Conservation (phyloP, 1,140 invertebrate species). For the Drosophila carrolli region DNA sequence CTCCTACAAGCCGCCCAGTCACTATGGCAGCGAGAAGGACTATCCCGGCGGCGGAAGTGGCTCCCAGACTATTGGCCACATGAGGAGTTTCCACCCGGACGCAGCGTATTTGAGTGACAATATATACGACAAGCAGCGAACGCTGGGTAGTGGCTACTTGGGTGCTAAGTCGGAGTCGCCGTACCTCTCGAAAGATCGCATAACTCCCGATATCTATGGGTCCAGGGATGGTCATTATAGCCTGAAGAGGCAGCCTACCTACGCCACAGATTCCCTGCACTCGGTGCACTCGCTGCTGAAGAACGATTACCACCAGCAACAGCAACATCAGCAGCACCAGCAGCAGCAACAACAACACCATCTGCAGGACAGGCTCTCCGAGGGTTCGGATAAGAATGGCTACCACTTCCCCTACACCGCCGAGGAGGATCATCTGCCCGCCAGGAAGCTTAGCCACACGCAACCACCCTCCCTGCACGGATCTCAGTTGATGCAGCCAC, state of each 20-base stretch:
- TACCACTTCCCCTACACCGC: constrained; percentile 91
- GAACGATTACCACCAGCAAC: constrained; percentile 87
- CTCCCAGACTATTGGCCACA: constrained; percentile 78
- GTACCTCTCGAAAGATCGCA: constrained; percentile 83
- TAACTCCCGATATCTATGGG: constrained; percentile 79
- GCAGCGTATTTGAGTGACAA: constrained; percentile 78
- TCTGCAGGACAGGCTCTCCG: constrained; percentile 87
- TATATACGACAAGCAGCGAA: constrained; percentile 82
- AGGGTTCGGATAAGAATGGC: constrained; percentile 91
- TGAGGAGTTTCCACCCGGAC: constrained; percentile 79
- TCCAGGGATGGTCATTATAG: constrained; percentile 80
- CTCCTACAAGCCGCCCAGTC: constrained; percentile 80
- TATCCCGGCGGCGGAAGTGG: constrained; percentile 67
- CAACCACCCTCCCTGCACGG: constrained; percentile 71
- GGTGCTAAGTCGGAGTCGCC: constrained; percentile 76
- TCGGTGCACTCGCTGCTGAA: constrained; percentile 86
- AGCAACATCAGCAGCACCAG: constrained; percentile 87
- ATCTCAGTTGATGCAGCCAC: constrained; percentile 75
- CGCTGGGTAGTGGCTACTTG: constrained; percentile 66
- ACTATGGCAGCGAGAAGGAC: constrained; percentile 82
- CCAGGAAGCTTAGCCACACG: constrained; percentile 84
- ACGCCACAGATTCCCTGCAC: constrained; percentile 78
- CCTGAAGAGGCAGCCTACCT: constrained; percentile 73
- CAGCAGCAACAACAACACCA: constrained; percentile 85
- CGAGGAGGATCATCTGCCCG: constrained; percentile 86